Conservation (phyloP, 2,888 invertebrate species). For the Meteorus cinctellus region DNA sequence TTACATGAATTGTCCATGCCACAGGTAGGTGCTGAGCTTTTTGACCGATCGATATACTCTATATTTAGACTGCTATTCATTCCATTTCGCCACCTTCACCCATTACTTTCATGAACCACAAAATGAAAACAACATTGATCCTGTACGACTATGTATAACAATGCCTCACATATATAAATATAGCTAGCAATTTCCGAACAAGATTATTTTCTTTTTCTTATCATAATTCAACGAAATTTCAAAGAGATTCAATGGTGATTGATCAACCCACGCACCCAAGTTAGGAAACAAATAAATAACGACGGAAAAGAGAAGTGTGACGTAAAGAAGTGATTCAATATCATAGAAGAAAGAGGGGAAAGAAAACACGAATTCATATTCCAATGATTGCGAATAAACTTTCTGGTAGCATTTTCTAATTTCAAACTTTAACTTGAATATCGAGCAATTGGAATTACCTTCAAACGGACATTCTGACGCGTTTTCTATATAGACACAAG, state of each 20-base stretch:
- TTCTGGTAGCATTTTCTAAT: slow-evolving; percentile 3
- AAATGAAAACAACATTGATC: slow-evolving; percentile 21
- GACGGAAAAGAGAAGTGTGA: neutral
- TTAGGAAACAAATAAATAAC: neutral
- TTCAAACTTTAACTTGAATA: slow-evolving; percentile 4
- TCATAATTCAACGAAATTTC: neutral
- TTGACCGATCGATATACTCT: slow-evolving; percentile 59
- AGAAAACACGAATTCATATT: neutral
- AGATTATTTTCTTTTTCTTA: neutral
- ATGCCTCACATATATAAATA: neutral
- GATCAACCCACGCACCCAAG: neutral
- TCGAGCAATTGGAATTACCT: slow-evolving; percentile 14
- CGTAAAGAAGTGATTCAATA: neutral
- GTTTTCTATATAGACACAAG: neutral
- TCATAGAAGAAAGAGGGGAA: neutral
- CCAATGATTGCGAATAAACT: slow-evolving; percentile 1
- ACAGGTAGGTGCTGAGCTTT: slow-evolving; percentile 60
- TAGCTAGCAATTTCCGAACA: neutral
- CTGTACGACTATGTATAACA: neutral
- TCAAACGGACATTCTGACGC: neutral
- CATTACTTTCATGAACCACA: slow-evolving; percentile 29
- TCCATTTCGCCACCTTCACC: slow-evolving; percentile 53
- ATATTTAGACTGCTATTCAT: slow-evolving; percentile 61
- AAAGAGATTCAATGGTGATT: neutral
- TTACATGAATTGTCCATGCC: slow-evolving; percentile 60